These are phyloP conservation scores for Cherax destructor DNA, from an alignment of 1,140 invertebrate species.

Conservation along the genomic window DNA sequence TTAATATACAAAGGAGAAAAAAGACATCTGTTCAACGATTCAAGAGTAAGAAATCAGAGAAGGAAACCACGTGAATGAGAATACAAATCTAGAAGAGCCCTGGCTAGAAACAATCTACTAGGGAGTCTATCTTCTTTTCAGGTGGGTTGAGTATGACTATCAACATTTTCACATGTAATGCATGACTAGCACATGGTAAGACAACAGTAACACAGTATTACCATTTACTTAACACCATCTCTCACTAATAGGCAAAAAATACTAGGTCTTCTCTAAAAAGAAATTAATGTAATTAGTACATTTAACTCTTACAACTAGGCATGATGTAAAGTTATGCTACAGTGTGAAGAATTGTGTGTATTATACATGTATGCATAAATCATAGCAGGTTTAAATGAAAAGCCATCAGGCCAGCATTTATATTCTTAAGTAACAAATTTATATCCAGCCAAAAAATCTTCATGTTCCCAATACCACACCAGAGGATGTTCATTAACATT, in stretches of 20 bases:
- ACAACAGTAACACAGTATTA: background rate
- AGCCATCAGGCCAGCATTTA: too few species aligned
- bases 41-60: too few species aligned
- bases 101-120: background rate
- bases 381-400: too few species aligned
- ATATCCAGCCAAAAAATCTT: too few species aligned
- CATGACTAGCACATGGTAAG: background rate
- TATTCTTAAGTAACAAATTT: too few species aligned
- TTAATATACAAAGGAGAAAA: background rate
- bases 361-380: too few species aligned
- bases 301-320: background rate
- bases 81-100: too few species aligned
- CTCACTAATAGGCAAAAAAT: background rate
- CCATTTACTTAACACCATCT: background rate
- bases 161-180: background rate
- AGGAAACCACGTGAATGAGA: too few species aligned
- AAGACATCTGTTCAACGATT: background rate
- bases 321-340: background rate
- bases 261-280: background rate
- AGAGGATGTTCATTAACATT: too few species aligned
- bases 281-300: background rate
- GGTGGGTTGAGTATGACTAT: background rate
- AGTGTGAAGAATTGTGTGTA: too few species aligned
- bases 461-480: too few species aligned
- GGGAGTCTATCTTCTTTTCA: background rate